Conservation (phyloP, 2,797 vertebrate genomes). For the Brachyalestes nurse region DNA sequence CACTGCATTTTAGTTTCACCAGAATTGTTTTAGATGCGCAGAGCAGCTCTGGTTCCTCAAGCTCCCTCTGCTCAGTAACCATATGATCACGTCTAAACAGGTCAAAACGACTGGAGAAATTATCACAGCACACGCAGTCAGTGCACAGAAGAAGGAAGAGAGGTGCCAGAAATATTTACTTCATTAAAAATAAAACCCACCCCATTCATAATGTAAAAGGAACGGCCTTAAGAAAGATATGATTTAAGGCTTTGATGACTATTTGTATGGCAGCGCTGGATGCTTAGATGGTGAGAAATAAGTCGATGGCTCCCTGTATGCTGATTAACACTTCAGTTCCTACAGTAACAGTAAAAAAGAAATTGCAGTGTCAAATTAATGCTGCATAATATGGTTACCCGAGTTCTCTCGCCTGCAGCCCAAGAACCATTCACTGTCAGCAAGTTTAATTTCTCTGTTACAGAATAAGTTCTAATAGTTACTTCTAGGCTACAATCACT, state of each 20-base stretch:
- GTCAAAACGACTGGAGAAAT: no score
- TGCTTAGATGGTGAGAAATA: not conserved
- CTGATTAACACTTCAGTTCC: not conserved
- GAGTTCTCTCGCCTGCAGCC: not conserved
- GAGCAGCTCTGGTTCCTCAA: no score
- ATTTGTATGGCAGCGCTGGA: not conserved
- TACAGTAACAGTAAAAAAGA: not conserved
- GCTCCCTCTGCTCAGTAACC: no score
- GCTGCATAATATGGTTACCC: constrained; percentile 1
- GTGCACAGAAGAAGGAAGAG: no score
- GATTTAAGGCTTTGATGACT: not conserved
- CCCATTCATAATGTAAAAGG: no score
- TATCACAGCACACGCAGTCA: no score
- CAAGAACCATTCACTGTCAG: constrained; percentile 1
- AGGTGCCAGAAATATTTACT: no score
- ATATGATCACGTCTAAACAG: no score
- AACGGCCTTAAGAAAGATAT: no score
- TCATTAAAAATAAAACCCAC: no score
- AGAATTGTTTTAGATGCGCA: no score
- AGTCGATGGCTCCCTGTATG: not conserved
- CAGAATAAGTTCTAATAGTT: constrained; percentile 20
- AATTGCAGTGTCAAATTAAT: constrained; percentile 1
- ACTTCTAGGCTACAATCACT: not conserved
- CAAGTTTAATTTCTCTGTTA: constrained; percentile 18
- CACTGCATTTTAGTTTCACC: no score